Base-by-base conservation (phyloP, 1,140 invertebrate genomes). In the Coelopa frigida region DNA sequence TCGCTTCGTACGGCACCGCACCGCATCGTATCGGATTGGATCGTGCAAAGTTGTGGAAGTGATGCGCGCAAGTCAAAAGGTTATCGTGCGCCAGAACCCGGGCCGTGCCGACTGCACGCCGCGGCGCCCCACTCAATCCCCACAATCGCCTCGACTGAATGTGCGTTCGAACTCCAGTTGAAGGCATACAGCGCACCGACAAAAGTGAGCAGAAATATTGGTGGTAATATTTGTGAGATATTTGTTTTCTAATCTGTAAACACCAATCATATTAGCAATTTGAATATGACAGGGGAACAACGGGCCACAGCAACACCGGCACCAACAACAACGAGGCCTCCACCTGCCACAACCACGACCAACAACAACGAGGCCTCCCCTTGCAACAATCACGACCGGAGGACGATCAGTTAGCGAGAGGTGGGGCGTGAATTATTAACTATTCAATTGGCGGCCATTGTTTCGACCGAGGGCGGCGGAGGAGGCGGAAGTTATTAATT, bases 161-260 rank as follows among this genome's bases (percentile, higher is more conserved):
- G 22, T 22, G 20, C 14, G 14, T 37, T 37, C 21, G 22, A 5
- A 38, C 36, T 21, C 20, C 36, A 22, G 36, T n/a, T n/a, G n/a
- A n/a, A n/a, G n/a, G n/a, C 36, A 22, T 38, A 38, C 24, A 14
- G 36, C 22, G 36, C 36, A 38, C 20, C 20, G 12, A 38, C 8
- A 35, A 36, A 37, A 37, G 22, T 3, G 22, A 24, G 15, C 38
- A 51, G 56, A 65, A 66, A 65, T 65, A 66, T 65, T 66, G 60
- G 62, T 61, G 49, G 62, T 62, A 65, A 60, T 66, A 62, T 62
- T 59, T 62, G 58, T 66, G 59, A 66, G 65, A 66, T 65, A 65
- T 66, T 66, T 65, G 62, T 66, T 66, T 66, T 66, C 62, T 66
- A 66, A 66, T 66, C 62, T 66, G 62, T 65, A 66, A 66, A 62